phyloP scores from a whole-genome alignment of 2,888 invertebrate genomes.

The Masnerella sp. region DNA sequence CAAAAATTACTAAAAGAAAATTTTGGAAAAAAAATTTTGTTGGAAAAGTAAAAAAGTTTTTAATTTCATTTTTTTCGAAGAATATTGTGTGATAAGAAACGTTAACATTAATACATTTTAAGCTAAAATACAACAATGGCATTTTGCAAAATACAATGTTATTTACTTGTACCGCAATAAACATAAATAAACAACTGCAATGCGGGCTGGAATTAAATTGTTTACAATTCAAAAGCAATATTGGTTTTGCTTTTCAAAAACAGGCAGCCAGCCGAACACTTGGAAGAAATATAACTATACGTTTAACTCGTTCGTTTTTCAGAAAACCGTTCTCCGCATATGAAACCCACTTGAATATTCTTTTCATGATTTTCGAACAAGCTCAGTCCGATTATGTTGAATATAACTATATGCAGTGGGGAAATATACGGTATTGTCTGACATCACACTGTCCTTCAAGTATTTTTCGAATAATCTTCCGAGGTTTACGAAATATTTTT shows the following conservation, averaged over 20 bases:
- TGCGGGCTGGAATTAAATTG: not conserved
- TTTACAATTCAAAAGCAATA: not conserved
- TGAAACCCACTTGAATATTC: conserved; percentile 5
- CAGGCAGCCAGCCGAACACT: not conserved
- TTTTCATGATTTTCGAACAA: conserved; percentile 4
- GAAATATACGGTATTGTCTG: not conserved
- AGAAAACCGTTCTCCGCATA: not conserved
- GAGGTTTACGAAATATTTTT: too few species aligned
- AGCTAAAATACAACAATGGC: too few species aligned
- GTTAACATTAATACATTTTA: too few species aligned
- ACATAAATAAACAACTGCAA: not conserved
- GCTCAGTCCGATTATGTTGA: not conserved
- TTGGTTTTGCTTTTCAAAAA: not conserved
- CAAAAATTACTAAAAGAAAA: too few species aligned
- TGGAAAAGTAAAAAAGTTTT: too few species aligned
- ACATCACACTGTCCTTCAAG: too few species aligned
- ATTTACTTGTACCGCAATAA: not conserved
- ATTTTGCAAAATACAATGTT: too few species aligned
- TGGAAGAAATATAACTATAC: not conserved
- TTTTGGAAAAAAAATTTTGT: too few species aligned
- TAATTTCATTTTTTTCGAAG: too few species aligned
- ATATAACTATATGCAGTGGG: not conserved
- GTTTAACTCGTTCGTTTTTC: not conserved
- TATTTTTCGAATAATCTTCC: too few species aligned
- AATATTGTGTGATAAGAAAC: too few species aligned